Evolutionary conservation across 2,113 vertebrate species (phyloP), one percentile per base, ranked within the genome.

Genomic region (Psilopsiagon aurifrons): DNA sequence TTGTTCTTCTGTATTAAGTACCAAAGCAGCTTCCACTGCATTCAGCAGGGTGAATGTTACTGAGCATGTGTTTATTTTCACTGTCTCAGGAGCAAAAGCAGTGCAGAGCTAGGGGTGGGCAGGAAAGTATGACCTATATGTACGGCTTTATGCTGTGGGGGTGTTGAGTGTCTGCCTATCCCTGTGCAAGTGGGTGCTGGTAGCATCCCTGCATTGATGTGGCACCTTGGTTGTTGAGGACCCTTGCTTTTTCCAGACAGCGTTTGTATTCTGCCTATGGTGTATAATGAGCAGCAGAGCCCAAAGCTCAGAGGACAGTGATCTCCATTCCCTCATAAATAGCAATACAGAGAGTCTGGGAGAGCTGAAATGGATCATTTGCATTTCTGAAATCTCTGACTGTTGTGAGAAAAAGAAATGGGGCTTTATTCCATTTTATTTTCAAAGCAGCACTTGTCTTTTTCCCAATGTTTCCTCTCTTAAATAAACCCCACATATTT

Each of bases 161-260:
- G 6, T 35, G 18, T 44, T 3, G 3, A 55, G 10, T 67, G 11
- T 66, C 33, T 64, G 18, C 7, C 23, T 14, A 55, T 35, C 17
- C 2, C 8, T 57, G 22, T 52, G 35, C 33, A 76, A 66, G 4
- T 4, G 7, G 37, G 2, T 76, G 44, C 15, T 86, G 37, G 10
- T 31, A 67, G 46, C 2, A 1, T 19, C 31, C 37, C 12, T 10
- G 3, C 23, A 27, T 77, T 81, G 10, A 18, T 5, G 17, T 86
- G 13, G 1, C 17, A 57, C 5, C 7, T 44, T 11, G 59, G 14
- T 6, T 57, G 15, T 2, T 93, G 37, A 63, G 28, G 19, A 82
- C 41, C 29, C 7, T 52, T 0, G 0, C 18, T 49, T 76, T 83
- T 70, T 35, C 15, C 31, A 71, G 25, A 35, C 1, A 35, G 18